These are phyloP conservation scores for Poeciliopsis gracilis DNA, from an alignment of 2,797 vertebrate genomes.

Conservation along the genomic window DNA sequence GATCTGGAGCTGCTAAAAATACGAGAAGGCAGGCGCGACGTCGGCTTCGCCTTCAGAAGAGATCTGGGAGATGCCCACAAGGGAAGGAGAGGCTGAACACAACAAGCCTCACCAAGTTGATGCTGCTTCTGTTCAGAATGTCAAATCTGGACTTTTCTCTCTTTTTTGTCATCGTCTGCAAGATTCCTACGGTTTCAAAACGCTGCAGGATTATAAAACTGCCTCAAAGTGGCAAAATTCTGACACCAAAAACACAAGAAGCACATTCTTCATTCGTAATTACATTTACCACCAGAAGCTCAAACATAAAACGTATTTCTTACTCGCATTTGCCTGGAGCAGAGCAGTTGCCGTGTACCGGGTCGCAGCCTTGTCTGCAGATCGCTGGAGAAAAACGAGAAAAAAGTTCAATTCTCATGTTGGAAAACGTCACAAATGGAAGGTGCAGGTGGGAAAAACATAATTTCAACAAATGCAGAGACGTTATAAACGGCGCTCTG, in stretches of 20 bases:
- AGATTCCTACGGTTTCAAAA: not conserved
- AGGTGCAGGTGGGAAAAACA: not conserved
- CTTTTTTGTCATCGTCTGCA: not conserved
- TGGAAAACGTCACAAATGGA: not conserved
- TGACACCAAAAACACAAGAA: not conserved
- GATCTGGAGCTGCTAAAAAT: slow-evolving; percentile 71
- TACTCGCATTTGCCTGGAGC: slow-evolving; percentile 94
- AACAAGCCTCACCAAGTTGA: slow-evolving; percentile 48
- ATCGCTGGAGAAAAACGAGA: slow-evolving; percentile 80
- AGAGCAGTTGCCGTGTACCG: slow-evolving; percentile 87
- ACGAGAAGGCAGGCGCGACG: slow-evolving; percentile 40
- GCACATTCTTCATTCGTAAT: not conserved
- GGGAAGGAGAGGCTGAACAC: slow-evolving; percentile 38
- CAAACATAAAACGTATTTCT: slow-evolving; percentile 57
- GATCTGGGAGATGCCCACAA: slow-evolving; percentile 52
- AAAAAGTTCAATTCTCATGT: not conserved
- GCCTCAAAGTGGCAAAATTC: not conserved
- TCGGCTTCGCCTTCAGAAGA: slow-evolving; percentile 56
- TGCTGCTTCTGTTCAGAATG: slow-evolving; percentile 19
- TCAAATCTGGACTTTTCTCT: not conserved
- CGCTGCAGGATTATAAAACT: not conserved
- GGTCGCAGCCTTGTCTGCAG: slow-evolving; percentile 95
- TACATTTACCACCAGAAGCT: not conserved
- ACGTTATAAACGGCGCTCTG: slow-evolving; percentile 57
- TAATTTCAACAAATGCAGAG: slow-evolving; percentile 58